Base-by-base conservation (phyloP, 2,888 invertebrate species). In the Agriopis leucophaearia region DNA sequence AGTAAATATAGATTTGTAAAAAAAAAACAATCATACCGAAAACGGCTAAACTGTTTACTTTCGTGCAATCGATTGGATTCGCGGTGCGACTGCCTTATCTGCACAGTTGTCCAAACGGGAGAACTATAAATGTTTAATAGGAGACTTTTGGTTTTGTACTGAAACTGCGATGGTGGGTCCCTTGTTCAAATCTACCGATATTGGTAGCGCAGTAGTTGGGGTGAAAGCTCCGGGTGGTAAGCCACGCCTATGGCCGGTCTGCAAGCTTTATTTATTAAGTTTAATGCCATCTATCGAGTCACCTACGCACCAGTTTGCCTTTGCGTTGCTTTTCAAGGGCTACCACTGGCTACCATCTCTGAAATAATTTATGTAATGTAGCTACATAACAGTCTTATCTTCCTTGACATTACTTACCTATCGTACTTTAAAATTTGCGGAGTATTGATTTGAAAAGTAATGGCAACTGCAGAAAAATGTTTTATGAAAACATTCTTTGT, bases 11-110 rank as follows among this genome's bases (percentile, higher is more conserved):
- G 16, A 61, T 69, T 68, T 70, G 38, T 51, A 64, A 67, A 71
- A 72, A 66, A 70, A 72, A 78, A 79, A 81, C 71, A 80, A 81
- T 79, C 79, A 83, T 69, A 79, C 76, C 79, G 78, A 85, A 85
- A 81, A 82, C 82, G 76, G 72, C 77, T 77, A 78, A 79, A 75
- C 69, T 89, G 83, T 89, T 89, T 88, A 87, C 84, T 79, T 80
- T 78, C 80, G 73, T 68, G 66, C 84, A 88, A 91, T 92, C 93
- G 88, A 92, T 92, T 90, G 80, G 69, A 80, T 84, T 83, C 80
- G 82, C 36, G 4, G 79, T 76, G 40, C 8, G 27, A 18, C 55
- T n/a, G 13, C 42, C 13, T 42, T 27, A 42, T 27, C 3, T 27
- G 5, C 27, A 15, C 8, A 55, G 16, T 42, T 16, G n/a, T 0